Percentiles rank a stretch among this genome's conserved stretches.
phyloP scores from a whole-genome alignment of 2,888 invertebrate species.

The Hedychridium roseum region DNA sequence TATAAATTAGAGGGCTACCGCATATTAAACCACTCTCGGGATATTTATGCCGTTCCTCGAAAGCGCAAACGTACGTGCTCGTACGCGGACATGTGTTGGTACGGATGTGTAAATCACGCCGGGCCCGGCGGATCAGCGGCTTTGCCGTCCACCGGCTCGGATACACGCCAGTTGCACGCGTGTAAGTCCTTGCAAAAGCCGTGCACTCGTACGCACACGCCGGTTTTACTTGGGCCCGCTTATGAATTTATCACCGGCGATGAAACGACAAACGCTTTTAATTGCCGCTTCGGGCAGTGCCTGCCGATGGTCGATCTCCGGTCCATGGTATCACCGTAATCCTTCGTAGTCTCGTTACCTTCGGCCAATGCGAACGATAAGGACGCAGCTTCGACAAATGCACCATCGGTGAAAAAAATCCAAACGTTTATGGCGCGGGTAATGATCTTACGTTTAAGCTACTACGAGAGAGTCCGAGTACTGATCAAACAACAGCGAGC shows the following conservation, averaged over 20 bases:
- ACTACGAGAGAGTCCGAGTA: too few relatives aligned
- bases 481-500: too few relatives aligned
- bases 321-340: neutral
- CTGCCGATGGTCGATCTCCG: conserved; percentile 18
- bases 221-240: conserved; percentile 26
- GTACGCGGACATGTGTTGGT: conserved; percentile 34
- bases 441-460: too few relatives aligned
- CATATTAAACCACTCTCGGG: conserved; percentile 52
- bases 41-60: conserved; percentile 54
- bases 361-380: too few relatives aligned
- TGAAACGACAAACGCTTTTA: conserved; percentile 53
- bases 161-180: conserved; percentile 1
- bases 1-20: conserved; percentile 57
- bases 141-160: conserved; percentile 10
- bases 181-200: too few relatives aligned
- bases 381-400: too few relatives aligned
- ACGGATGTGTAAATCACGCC: conserved; percentile 49
- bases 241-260: conserved; percentile 49
- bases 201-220: conserved; percentile 10
- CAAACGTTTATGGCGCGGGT: too few relatives aligned
- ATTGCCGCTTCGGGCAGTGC: conserved; percentile 47
- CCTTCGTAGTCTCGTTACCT: conserved; percentile 23
- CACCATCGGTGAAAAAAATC: too few relatives aligned
- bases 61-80: conserved; percentile 16
- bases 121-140: conserved; percentile 10